Evolutionary conservation across 2,113 vertebrate species (phyloP), one percentile per base, ranked within the genome.

Genomic region (Hymenochirus boettgeri): DNA sequence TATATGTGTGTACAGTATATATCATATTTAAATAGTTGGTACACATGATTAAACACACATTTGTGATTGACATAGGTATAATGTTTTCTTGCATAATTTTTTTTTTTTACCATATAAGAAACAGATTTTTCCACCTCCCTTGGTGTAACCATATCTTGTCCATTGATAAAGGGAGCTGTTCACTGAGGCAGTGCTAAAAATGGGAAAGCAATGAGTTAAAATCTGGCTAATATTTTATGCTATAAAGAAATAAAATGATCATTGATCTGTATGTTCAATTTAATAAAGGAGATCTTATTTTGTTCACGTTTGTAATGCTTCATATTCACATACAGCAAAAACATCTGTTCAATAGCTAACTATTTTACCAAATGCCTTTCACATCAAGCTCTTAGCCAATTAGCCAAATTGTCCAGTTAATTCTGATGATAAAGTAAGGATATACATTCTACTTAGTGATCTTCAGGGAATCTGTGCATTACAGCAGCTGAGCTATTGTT

Each of bases 181-280:
- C 79, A 58, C 3, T 33, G 52, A 10, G 1, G 31, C 57, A 56
- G 77, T 81, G 65, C 81, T 83, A 76, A 81, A 42, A 77, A 21
- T 61, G 45, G 35, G 25, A 47, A 9, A 22, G 35, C 50, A 54
- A 23, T 17, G 22, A n/a, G 33, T 56, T 19, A 26, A 45, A 46
- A 33, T 19, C 15, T n/a, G 2, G 33, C 29, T n/a, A 42, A 35
- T 35, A 12, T 9, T 9, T 35, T 35, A 2, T 35, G 4, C 33
- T 35, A 35, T 35, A 12, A 9, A 35, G 3, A 35, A 35, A 35
- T 9, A 35, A 35, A 35, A 9, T 35, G 31, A n/a, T 33, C 15
- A 35, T 7, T 35, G 33, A 35, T 12, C 33, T 35, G 15, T 12
- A 2, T 33, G 33, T 35, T 35, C 33, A 12, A 13, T 35, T 35